Evolutionary conservation across 2,797 vertebrate genomes (phyloP).

Genomic region (Odontamblyopus rebecca): DNA sequence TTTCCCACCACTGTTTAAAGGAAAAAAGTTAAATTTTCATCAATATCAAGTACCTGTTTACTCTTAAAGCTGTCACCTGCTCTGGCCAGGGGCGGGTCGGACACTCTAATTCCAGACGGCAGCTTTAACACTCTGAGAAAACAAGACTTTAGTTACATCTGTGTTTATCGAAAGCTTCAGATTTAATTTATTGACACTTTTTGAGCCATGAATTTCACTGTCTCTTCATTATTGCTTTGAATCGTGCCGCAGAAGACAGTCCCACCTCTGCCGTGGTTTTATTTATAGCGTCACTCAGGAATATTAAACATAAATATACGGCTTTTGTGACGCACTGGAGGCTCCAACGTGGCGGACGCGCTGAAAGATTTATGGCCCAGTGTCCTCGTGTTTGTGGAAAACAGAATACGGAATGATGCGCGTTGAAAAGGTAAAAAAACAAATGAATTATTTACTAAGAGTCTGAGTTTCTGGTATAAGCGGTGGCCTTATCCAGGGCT

Average conservation of each 20-base stretch:
- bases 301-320: not conserved
- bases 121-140: too few species aligned
- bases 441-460: not conserved
- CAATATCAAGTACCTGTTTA: too few species aligned
- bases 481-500: not conserved
- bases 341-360: not conserved
- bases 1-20: too few species aligned
- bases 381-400: not conserved
- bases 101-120: too few species aligned
- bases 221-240: not conserved
- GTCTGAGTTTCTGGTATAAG: not conserved
- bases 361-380: constrained; percentile 1
- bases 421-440: not conserved
- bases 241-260: not conserved
- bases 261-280: not conserved
- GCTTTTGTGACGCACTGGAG: not conserved
- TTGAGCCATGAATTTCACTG: not conserved
- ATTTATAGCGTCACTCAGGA: constrained; percentile 4
- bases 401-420: not conserved
- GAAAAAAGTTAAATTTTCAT: too few species aligned
- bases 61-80: too few species aligned
- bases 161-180: too few species aligned
- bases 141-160: too few species aligned
- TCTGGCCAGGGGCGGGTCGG: too few species aligned
- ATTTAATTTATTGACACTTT: not conserved